These are phyloP conservation scores for Papilio demoleus DNA, from an alignment of 2,888 invertebrate species.

Conservation along the genomic window DNA sequence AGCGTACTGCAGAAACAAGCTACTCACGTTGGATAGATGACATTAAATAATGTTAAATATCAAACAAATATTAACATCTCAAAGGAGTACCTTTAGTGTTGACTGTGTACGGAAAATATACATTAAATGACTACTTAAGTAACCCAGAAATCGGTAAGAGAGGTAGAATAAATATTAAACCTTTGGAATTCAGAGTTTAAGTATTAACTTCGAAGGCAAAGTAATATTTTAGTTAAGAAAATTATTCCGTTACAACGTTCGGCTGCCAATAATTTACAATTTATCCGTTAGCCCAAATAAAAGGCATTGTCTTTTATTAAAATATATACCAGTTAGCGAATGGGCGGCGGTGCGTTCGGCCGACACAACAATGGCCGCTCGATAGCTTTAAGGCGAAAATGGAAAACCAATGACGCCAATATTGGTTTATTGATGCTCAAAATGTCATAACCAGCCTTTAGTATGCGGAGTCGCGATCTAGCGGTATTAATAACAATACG, in stretches of 20 bases:
- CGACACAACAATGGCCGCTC: conserved; percentile 50
- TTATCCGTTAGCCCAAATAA: conserved; percentile 45
- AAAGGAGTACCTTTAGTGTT: not conserved
- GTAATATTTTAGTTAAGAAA: conserved; percentile 11
- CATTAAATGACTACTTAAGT: not conserved
- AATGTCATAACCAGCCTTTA: conserved; percentile 40
- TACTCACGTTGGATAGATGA: not conserved
- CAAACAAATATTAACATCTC: too few relatives aligned
- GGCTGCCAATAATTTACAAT: conserved; percentile 45
- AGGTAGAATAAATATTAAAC: too few relatives aligned
- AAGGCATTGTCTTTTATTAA: conserved; percentile 49
- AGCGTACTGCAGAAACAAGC: not conserved
- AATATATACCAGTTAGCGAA: conserved; percentile 44
- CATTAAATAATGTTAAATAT: not conserved
- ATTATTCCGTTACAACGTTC: conserved; percentile 4
- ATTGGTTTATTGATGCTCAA: conserved; percentile 48
- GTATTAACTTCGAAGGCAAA: not conserved
- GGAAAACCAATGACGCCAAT: conserved; percentile 60
- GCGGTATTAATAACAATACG: not conserved
- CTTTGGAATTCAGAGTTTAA: too few relatives aligned
- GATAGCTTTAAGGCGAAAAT: conserved; percentile 57
- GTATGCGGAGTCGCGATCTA: not conserved
- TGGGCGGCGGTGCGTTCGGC: conserved; percentile 29
- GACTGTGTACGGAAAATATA: not conserved
- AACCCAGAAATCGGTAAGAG: too few relatives aligned